Percentiles rank a stretch among this genome's conserved stretches.
Conservation (phyloP, 35 echinoderm and acorn worm species). For the Ophiothrix spiculata region DNA sequence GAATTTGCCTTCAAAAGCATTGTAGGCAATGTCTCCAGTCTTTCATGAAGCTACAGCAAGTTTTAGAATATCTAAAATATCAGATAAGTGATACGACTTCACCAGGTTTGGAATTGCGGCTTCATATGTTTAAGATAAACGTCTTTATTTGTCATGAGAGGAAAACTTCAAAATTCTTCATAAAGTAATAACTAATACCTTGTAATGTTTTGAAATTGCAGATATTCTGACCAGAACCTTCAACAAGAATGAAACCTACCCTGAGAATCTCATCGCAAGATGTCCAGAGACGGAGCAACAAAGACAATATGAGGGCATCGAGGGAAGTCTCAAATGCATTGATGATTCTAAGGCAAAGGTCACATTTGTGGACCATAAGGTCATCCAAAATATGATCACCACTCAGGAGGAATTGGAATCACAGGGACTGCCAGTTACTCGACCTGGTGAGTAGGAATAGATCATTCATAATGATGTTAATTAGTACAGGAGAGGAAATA, state of each 20-base stretch:
- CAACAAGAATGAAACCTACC: slow-evolving; percentile 71
- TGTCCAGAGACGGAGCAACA: slow-evolving; percentile 27
- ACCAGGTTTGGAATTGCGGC: too few species aligned
- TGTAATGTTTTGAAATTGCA: neutral
- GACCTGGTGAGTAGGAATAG: neutral
- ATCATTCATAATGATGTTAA: too few species aligned
- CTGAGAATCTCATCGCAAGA: slow-evolving; percentile 21
- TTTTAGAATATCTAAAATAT: too few species aligned
- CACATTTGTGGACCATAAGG: slow-evolving; percentile 76
- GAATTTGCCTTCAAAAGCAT: too few species aligned
- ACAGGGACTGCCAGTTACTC: neutral
- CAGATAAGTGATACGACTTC: too few species aligned
- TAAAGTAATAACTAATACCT: too few species aligned
- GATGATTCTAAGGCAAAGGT: slow-evolving; percentile 48
- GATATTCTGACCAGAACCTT: slow-evolving; percentile 64
- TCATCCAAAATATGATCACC: slow-evolving; percentile 42
- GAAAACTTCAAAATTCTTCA: too few species aligned
- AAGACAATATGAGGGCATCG: slow-evolving; percentile 35
- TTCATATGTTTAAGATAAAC: too few species aligned
- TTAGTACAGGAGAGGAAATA: too few species aligned
- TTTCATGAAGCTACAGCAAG: too few species aligned
- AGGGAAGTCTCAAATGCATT: slow-evolving; percentile 58
- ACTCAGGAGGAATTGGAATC: neutral
- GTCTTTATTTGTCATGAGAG: too few species aligned
- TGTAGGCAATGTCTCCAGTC: too few species aligned